Evolutionary conservation across 64 coral and sea anemone species (phyloP).

Genomic region (Cladopsammia gracilis): DNA sequence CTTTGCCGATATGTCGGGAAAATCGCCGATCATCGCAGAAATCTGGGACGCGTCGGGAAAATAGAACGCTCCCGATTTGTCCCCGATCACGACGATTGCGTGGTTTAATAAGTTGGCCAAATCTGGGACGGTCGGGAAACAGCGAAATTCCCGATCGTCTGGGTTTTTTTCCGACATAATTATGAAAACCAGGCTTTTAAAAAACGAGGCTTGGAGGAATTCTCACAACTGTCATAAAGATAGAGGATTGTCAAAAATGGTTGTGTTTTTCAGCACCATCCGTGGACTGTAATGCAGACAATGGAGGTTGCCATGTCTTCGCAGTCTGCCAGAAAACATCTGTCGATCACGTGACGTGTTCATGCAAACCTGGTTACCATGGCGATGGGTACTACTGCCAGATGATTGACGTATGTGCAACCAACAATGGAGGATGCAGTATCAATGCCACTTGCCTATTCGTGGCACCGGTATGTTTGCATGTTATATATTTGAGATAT

Average conservation of each 20-base stretch:
- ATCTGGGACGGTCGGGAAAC: too few relatives aligned
- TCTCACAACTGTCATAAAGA: too few relatives aligned
- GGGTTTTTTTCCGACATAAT: too few relatives aligned
- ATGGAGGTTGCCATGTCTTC: slow-evolving; percentile 77
- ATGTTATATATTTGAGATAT: neutral
- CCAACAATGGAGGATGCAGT: slow-evolving; percentile 77
- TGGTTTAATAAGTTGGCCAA: too few relatives aligned
- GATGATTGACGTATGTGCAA: slow-evolving; percentile 74
- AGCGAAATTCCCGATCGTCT: too few relatives aligned
- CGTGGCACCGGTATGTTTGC: slow-evolving; percentile 68
- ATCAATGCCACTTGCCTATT: slow-evolving; percentile 75
- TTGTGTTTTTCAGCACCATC: neutral
- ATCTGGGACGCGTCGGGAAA: too few relatives aligned
- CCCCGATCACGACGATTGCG: too few relatives aligned
- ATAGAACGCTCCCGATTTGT: too few relatives aligned
- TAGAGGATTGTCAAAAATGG: neutral
- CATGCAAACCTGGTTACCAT: slow-evolving; percentile 72
- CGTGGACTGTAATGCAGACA: slow-evolving; percentile 47
- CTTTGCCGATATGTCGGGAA: too few relatives aligned
- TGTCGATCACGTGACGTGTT: slow-evolving; percentile 57
- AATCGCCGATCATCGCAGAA: too few relatives aligned
- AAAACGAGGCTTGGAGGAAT: too few relatives aligned
- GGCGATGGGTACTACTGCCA: slow-evolving; percentile 90
- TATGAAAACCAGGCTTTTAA: too few relatives aligned
- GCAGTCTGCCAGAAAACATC: slow-evolving; percentile 60